A percentile compares a stretch with the other conserved stretches of the same genome.
These are phyloP conservation scores for Trachymyrmex septentrionalis DNA, from an alignment of 1,140 invertebrate genomes.

Conservation along the genomic window DNA sequence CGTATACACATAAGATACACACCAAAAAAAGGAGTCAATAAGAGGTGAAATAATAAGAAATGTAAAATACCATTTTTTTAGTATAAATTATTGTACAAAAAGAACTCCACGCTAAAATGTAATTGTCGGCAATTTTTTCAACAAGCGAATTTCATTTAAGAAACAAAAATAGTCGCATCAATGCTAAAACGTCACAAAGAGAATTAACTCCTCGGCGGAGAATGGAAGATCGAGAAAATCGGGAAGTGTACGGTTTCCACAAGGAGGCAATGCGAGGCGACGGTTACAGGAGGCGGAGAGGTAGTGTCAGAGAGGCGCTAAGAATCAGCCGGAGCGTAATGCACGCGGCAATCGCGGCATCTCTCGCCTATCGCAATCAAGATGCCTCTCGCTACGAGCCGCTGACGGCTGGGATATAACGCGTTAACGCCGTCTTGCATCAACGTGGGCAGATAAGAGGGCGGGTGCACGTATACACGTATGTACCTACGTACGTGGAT, in stretches of 20 bases:
- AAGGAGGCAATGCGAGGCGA: background rate
- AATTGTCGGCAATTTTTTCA: background rate
- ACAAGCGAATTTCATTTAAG: background rate
- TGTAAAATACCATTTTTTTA: background rate
- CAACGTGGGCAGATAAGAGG: slow-evolving; percentile 42
- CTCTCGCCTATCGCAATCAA: slow-evolving; percentile 42
- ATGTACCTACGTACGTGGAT: background rate
- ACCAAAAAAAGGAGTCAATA: no score
- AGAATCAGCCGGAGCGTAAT: slow-evolving; percentile 48
- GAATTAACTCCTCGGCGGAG: background rate
- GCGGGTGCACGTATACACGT: background rate
- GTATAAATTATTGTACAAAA: background rate
- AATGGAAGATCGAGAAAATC: background rate
- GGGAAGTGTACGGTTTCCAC: background rate
- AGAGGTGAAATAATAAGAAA: background rate
- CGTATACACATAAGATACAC: no score
- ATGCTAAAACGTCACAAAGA: background rate
- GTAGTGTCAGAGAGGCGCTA: slow-evolving; percentile 33
- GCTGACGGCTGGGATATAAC: slow-evolving; percentile 9
- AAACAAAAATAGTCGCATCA: background rate
- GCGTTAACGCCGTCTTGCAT: slow-evolving; percentile 33
- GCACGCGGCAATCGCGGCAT: slow-evolving; percentile 20
- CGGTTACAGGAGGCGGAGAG: background rate
- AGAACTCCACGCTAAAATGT: background rate
- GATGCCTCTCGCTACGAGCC: slow-evolving; percentile 53